Evolutionary conservation across 2,113 vertebrate species (phyloP), one percentile per base, ranked within the genome.

Genomic region (Cyprinus carpio): DNA sequence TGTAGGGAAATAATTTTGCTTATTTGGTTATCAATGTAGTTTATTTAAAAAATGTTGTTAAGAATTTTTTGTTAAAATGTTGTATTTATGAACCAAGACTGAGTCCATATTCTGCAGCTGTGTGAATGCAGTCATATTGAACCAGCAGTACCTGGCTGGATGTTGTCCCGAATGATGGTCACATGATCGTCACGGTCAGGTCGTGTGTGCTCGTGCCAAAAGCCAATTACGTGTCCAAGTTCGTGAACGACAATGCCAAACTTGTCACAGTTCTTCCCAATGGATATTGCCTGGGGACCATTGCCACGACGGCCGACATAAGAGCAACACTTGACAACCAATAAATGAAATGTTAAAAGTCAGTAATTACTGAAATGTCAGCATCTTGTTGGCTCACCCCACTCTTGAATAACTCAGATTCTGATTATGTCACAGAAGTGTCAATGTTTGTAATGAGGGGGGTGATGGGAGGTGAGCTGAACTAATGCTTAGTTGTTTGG

Each of bases 261-360:
- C 93, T 99, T 99, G 95, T 99, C 98, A 88, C 98, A 99, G 93
- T 99, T 99, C 92, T 99, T 99, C 83, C 98, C 98, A n/a, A 99
- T 99, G 89, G 98, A 99, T 89, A 99, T 99, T 60, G 98, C 98
- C 87, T 99, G 98, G 85, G 98, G 98, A 86, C 98, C 98, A 79
- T 99, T 99, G 85, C 98, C 98, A 76, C 98, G 95, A 80, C 98
- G 96, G 87, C 98, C 98, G 85, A 99, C 98, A 29, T 99, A 99
- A 84, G 98, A 99, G 89, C 98, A 99, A 93, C 98, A 99, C 88
- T 99, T 18, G 15, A 82, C 62, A 81, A 83, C 0, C 29, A 56
- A 58, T 25, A 37, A 11, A 81, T 15, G 8, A 31, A 81, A 67
- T 6, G 5, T 56, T 3, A 23, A 40, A 31, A n/a, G 16, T 7